phyloP scores from a whole-genome alignment of 2,888 invertebrate species.

The Mesochorus sp. region DNA sequence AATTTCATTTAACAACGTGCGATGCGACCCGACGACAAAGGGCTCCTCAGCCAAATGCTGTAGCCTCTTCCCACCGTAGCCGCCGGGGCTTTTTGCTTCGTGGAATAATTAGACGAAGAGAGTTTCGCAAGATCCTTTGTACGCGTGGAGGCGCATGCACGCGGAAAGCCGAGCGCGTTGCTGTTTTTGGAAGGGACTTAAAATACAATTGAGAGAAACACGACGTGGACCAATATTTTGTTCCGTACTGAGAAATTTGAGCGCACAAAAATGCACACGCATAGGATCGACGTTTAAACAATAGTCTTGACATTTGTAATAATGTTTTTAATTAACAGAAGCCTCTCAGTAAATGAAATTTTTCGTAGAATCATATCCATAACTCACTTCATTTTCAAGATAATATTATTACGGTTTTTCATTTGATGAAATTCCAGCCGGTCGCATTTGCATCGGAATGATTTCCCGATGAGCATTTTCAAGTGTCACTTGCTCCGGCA shows the following conservation, averaged over 20 bases:
- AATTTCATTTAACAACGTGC: constrained; percentile 57
- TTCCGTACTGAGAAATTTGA: neutral
- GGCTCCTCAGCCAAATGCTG: constrained; percentile 17
- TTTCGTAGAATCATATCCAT: neutral
- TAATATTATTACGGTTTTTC: neutral
- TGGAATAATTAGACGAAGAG: constrained; percentile 61
- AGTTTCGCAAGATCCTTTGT: constrained; percentile 55
- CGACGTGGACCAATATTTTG: constrained; percentile 21
- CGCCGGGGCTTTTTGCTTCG: constrained; percentile 47
- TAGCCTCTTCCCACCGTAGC: constrained; percentile 15
- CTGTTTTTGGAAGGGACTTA: constrained; percentile 1
- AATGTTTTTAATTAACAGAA: too few species aligned
- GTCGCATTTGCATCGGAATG: constrained; percentile 26
- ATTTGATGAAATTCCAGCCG: constrained; percentile 32
- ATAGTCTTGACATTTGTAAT: neutral
- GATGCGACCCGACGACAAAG: constrained; percentile 49
- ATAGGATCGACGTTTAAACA: neutral
- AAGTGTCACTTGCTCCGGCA: constrained; percentile 11
- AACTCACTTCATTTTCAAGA: neutral
- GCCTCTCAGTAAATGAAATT: too few species aligned
- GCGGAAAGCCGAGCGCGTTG: constrained; percentile 29
- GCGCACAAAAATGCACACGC: neutral
- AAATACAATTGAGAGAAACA: constrained; percentile 42
- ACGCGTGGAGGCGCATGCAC: constrained; percentile 29
- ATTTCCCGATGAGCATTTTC: constrained; percentile 43